Evolutionary conservation across 2,113 vertebrate species (phyloP).

Genomic region (Noturus placidus): DNA sequence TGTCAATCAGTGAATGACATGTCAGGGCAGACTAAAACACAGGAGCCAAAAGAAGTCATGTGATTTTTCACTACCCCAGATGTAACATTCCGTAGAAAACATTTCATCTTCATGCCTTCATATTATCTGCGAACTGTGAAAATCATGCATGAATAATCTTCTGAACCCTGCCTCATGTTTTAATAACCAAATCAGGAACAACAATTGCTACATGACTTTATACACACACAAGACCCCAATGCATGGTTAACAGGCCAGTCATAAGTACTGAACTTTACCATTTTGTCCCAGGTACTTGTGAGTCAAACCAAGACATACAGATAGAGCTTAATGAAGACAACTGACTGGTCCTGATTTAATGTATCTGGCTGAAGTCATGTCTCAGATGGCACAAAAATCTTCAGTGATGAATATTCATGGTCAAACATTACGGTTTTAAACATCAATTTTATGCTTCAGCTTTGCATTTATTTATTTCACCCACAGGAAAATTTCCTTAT

Average conservation of each 20-base stretch:
- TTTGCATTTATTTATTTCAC: neutral
- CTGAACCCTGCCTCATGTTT: neutral
- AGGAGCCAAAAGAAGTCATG: neutral
- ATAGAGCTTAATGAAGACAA: neutral
- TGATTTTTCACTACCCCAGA: neutral
- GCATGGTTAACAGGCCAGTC: neutral
- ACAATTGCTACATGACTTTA: neutral
- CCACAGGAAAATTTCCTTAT: neutral
- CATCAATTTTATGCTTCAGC: no score
- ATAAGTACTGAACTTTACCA: neutral
- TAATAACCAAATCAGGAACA: neutral
- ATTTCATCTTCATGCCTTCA: neutral
- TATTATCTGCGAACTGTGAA: neutral
- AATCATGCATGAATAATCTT: neutral
- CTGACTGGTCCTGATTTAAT: neutral
- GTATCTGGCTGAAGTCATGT: neutral
- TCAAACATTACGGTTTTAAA: no score
- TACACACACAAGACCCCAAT: neutral
- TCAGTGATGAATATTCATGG: neutral
- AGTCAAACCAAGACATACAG: neutral
- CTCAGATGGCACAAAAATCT: neutral
- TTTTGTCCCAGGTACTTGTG: neutral
- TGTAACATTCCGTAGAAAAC: neutral
- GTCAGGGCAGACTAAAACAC: neutral
- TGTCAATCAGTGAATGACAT: neutral